A percentile compares a stretch with the other conserved stretches of the same genome.
These are phyloP conservation scores for Hypselothyrea guttata DNA, from an alignment of 2,888 invertebrate species.

Conservation along the genomic window DNA sequence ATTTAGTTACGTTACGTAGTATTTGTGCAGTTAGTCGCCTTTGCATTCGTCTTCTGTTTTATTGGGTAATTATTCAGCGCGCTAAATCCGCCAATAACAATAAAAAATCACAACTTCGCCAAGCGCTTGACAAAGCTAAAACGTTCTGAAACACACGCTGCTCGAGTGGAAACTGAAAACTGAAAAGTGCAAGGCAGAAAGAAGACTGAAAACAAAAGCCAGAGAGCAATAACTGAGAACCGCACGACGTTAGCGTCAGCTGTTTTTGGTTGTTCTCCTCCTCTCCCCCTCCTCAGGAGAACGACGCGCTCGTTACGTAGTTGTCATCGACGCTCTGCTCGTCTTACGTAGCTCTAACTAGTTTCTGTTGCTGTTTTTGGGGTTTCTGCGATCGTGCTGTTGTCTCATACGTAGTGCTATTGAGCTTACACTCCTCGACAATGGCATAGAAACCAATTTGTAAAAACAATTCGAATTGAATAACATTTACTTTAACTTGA, in stretches of 20 bases:
- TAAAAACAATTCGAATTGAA: neutral
- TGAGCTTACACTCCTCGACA: conserved; percentile 14
- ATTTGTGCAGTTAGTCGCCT: conserved; percentile 52
- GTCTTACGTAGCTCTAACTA: conserved; percentile 56
- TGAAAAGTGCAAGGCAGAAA: conserved; percentile 74
- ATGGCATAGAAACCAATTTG: conserved; percentile 1
- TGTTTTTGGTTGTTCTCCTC: conserved; percentile 46
- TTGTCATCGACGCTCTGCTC: conserved; percentile 39
- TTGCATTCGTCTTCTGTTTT: conserved; percentile 48
- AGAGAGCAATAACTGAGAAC: conserved; percentile 35
- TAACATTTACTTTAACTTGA: too few relatives aligned
- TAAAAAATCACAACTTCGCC: conserved; percentile 21
- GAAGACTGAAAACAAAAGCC: conserved; percentile 38
- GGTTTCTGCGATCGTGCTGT: conserved; percentile 31
- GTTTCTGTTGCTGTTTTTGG: conserved; percentile 51
- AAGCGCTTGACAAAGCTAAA: conserved; percentile 31
- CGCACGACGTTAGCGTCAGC: conserved; percentile 51
- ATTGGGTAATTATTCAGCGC: conserved; percentile 58
- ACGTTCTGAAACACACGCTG: conserved; percentile 63
- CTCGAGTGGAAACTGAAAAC: conserved; percentile 61
- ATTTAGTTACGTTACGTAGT: too few relatives aligned
- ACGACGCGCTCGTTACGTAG: conserved; percentile 34
- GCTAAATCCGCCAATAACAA: conserved; percentile 64
- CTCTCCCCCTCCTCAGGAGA: conserved; percentile 2
- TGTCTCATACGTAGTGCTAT: conserved; percentile 40